Conservation (phyloP, 2,113 vertebrate genomes). For the Aythya baeri region DNA sequence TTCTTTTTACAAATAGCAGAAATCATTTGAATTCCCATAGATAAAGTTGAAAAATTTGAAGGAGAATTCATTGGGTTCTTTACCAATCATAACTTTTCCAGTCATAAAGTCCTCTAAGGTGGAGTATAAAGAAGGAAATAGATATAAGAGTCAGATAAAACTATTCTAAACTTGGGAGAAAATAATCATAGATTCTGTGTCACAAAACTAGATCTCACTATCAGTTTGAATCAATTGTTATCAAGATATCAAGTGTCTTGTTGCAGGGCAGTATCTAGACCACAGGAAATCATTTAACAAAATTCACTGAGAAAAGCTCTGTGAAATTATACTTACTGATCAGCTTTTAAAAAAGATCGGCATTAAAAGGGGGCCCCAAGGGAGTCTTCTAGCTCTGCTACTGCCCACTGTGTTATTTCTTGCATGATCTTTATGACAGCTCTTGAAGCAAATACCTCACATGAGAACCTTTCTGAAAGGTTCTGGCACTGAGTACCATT, state of each 20-base stretch:
- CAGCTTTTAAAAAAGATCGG: background rate
- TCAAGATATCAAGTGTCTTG: background rate
- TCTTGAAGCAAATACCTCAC: constrained; percentile 9
- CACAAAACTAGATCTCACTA: background rate
- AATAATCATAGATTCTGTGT: background rate
- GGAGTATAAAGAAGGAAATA: background rate
- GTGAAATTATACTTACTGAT: background rate
- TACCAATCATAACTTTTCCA: background rate
- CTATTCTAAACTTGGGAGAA: background rate
- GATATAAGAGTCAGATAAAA: background rate
- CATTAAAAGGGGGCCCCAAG: background rate
- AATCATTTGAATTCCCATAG: background rate
- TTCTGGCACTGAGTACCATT: background rate
- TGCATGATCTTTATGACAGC: background rate
- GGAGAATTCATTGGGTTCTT: background rate
- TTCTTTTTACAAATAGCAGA: background rate
- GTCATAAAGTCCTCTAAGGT: background rate
- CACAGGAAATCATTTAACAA: background rate
- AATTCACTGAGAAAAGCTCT: background rate
- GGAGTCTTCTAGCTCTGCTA: background rate
- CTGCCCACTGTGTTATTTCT: background rate
- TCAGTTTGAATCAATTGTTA: background rate
- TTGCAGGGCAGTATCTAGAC: background rate
- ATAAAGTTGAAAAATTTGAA: background rate
- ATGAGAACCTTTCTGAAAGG: constrained; percentile 24